phyloP scores from a whole-genome alignment of 2,797 vertebrate species.

The Enteromius mattozi region DNA sequence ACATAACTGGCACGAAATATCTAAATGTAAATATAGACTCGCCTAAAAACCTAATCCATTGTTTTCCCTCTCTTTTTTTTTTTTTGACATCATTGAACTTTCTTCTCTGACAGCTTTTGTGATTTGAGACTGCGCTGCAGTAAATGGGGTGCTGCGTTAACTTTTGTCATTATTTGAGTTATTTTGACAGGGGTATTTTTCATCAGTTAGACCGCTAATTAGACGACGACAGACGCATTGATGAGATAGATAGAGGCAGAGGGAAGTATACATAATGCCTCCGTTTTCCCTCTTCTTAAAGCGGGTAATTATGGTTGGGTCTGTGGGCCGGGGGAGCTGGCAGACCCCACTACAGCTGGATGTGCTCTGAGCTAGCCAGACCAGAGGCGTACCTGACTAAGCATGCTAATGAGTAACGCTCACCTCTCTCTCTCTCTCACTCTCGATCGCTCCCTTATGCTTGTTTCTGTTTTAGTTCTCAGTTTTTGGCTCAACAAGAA shows the following conservation, averaged over 20 bases:
- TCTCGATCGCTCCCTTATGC: neutral
- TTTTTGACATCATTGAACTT: conserved; percentile 30
- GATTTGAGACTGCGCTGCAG: conserved; percentile 25
- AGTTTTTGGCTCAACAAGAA: neutral
- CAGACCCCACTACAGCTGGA: neutral
- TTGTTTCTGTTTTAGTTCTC: conserved; percentile 14
- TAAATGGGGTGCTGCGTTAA: conserved; percentile 24
- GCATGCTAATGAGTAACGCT: conserved; percentile 44
- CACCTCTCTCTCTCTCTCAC: neutral
- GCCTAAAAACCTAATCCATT: conserved; percentile 22
- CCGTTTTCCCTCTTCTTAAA: conserved; percentile 6
- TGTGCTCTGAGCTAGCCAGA: conserved; percentile 39
- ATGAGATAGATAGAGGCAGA: conserved; percentile 54
- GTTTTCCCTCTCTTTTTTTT: neutral
- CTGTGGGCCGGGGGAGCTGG: neutral
- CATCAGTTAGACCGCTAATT: conserved; percentile 64
- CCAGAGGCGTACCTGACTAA: conserved; percentile 33
- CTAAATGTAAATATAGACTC: conserved; percentile 15
- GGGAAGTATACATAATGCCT: conserved; percentile 50
- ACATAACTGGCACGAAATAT: neutral
- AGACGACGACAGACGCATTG: conserved; percentile 51
- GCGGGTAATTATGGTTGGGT: conserved; percentile 23
- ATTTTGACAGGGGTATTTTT: conserved; percentile 63
- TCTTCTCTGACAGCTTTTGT: conserved; percentile 40
- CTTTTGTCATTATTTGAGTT: conserved; percentile 50